Base-by-base conservation (phyloP, 1,140 invertebrate genomes). In the Pygmarrhopalites habei region DNA sequence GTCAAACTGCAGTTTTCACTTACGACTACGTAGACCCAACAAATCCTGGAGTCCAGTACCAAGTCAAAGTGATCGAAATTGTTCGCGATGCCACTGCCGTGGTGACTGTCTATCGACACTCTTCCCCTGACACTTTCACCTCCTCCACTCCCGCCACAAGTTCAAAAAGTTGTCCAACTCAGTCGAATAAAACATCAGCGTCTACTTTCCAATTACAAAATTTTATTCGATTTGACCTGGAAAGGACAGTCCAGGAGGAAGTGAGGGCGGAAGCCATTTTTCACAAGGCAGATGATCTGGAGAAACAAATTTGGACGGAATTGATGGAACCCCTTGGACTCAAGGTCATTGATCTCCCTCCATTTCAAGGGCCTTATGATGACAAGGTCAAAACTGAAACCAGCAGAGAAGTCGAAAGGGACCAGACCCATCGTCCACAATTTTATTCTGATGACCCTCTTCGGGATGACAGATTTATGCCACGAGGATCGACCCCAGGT, bases 21-120 rank as follows among this genome's bases (percentile, higher is more conserved):
- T 51, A 52, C 23, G 53, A 60, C n/a, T 69, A 69, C 51, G 56
- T 26, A 28, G 55, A 62, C 28, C 59, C 39, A 0, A 12, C 29
- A 15, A 58, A 49, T 17, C 17, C 51, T 12, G 21, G 3, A 2
- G 21, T 56, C 7, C 46, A 47, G 3, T 69, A 66, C 30, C 49
- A 69, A 55, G 30, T 65, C 5, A 66, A 57, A 47, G 30, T 66
- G 21, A 56, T 69, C 4, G 64, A 69, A 28, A 17, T 66, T 15
- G 29, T 58, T 1, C n/a, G 28, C 26, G 58, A 69, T 29, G 19
- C 44, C 29, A 52, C 58, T n/a, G n/a, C n/a, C n/a, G n/a, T n/a
- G n/a, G n/a, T n/a, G n/a, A n/a, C n/a, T n/a, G n/a, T n/a, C n/a
- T n/a, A n/a, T n/a, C n/a, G n/a, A n/a, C n/a, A n/a, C n/a, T n/a